A percentile compares a stretch with the other conserved stretches of the same genome.
Conservation (phyloP, 2,113 vertebrate genomes). For the Gorsachius goisagi region DNA sequence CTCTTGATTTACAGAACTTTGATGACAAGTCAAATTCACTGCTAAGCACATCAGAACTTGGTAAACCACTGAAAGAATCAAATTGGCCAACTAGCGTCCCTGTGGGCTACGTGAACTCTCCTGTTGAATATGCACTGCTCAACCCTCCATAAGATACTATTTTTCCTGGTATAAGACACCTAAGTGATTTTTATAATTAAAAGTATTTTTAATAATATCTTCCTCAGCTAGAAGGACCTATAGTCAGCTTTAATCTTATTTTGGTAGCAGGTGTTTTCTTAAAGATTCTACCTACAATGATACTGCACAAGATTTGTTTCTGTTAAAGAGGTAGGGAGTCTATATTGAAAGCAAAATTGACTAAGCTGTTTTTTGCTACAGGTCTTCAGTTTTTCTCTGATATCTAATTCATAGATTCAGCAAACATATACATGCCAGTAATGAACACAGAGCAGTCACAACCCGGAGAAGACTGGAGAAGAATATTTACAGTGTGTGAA, state of each 20-base stretch:
- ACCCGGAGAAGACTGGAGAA: not conserved
- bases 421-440: not conserved
- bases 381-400: not conserved
- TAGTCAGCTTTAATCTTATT: not conserved
- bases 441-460: not conserved
- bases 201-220: not conserved
- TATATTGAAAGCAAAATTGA: not conserved
- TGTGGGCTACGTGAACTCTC: not conserved
- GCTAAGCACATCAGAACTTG: not conserved
- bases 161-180: not conserved
- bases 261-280: not conserved
- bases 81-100: not conserved
- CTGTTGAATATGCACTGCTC: not conserved
- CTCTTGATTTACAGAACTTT: constrained; percentile 2
- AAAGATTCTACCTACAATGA: not conserved
- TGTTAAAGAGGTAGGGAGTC: not conserved
- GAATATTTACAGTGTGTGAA: not conserved
- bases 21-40: not conserved
- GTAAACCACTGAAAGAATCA: not conserved
- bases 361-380: not conserved
- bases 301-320: not conserved
- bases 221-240: not conserved
- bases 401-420: not conserved
- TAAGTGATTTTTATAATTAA: not conserved
- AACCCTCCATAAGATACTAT: not conserved